Evolutionary conservation across 1,140 invertebrate genomes (phyloP), one percentile per base, ranked within the genome.

Genomic region (Psix sp.): DNA sequence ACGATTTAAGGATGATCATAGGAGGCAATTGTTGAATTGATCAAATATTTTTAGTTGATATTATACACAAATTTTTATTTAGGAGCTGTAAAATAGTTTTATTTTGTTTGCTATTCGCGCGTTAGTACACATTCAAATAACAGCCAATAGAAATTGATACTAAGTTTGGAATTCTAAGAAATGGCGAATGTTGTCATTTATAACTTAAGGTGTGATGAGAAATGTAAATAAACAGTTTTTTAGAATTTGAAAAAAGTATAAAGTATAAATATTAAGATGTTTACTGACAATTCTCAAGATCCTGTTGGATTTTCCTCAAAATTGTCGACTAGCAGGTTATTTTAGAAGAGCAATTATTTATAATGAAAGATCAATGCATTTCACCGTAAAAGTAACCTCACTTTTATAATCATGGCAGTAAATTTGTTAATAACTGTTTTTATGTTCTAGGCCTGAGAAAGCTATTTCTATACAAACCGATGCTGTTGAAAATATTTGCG

Each of bases 391-490:
- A 29, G 7, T 2, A 5, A 43, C 4, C 43, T 45, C 11, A 26
- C 11, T 6, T 20, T 51, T 52, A 6, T n/a, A n/a, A n/a, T n/a
- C n/a, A n/a, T n/a, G n/a, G n/a, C n/a, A n/a, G n/a, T n/a, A n/a
- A n/a, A n/a, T n/a, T n/a, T n/a, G n/a, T n/a, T n/a, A n/a, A n/a
- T n/a, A n/a, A n/a, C n/a, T n/a, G 42, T 46, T 40, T 15, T n/a
- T 24, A 49, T 29, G 33, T 67, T 49, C 26, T 54, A 84, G 79
- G 48, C 45, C 72, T 4, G 59, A 82, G 56, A 67, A 60, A 46
- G 21, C 68, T 5, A 39, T 73, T 16, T 80, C 72, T 38, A 42
- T 82, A 38, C 85, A 86, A 74, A 87, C 84, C 3, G 83, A 82
- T 9, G 51, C 77, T 16, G 72, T 86, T 15, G 33, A 71, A 57